Conservation (phyloP, 1,140 invertebrate genomes). For the Helicoverpa armigera region DNA sequence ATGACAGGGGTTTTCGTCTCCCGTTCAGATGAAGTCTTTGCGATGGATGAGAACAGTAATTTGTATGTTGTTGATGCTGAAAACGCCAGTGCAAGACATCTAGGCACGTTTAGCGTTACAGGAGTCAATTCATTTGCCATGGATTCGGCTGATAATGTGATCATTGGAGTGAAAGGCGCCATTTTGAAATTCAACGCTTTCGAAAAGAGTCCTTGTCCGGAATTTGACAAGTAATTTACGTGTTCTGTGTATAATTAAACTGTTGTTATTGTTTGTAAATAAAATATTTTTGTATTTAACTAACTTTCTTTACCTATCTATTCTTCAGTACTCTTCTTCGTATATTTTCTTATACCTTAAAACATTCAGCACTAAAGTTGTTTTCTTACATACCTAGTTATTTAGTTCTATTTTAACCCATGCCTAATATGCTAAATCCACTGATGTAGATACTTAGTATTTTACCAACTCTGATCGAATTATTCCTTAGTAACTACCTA, state of each 20-base stretch:
- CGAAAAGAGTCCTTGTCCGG: constrained; percentile 73
- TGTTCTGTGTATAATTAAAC: constrained; percentile 54
- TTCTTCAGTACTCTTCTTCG: not conserved
- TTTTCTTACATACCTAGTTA: no score
- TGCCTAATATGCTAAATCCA: no score
- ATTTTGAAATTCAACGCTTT: constrained; percentile 75
- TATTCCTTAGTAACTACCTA: no score
- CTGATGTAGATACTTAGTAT: no score
- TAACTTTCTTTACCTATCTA: no score
- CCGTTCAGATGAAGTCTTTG: constrained; percentile 74
- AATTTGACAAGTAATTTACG: constrained; percentile 64
- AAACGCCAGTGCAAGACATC: constrained; percentile 66
- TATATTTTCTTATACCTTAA: not conserved
- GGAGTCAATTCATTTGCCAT: constrained; percentile 80
- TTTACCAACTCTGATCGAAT: no score
- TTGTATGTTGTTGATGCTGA: constrained; percentile 72
- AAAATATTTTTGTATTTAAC: not conserved
- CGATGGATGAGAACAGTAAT: constrained; percentile 81
- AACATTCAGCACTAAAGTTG: no score
- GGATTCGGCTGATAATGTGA: constrained; percentile 77
- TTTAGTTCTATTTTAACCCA: no score
- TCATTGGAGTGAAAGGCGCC: constrained; percentile 74
- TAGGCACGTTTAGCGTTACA: constrained; percentile 72
- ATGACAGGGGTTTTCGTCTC: constrained; percentile 78
- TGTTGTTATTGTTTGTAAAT: constrained; percentile 2